These are phyloP conservation scores for Scaptomyza pallida DNA, from an alignment of 1,140 invertebrate genomes.

Conservation along the genomic window DNA sequence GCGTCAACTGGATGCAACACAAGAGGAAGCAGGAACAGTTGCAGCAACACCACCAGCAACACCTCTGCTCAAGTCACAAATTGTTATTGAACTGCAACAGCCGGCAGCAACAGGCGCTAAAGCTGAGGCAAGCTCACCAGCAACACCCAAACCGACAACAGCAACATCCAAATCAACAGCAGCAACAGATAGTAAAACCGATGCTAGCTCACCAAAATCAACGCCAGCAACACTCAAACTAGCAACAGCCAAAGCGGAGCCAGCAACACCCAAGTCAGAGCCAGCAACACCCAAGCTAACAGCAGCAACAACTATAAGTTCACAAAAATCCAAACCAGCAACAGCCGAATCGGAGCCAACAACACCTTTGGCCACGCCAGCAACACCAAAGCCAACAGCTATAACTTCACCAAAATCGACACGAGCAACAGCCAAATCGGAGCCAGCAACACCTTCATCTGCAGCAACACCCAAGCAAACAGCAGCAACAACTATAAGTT, in stretches of 20 bases:
- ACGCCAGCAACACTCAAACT: background rate
- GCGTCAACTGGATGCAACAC: conserved; percentile 38
- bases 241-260: background rate
- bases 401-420: conserved; percentile 5
- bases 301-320: conserved; percentile 7
- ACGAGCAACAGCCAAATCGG: conserved; percentile 19
- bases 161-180: conserved; percentile 16
- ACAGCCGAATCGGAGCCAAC: conserved; percentile 3
- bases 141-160: conserved; percentile 16
- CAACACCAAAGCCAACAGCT: conserved; percentile 10
- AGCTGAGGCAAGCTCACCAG: conserved; percentile 1
- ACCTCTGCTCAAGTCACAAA: conserved; percentile 2
- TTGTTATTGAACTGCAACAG: conserved; percentile 14
- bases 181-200: conserved; percentile 4
- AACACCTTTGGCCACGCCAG: conserved; percentile 7
- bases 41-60: conserved; percentile 19
- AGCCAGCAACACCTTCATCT: no score
- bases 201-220: conserved; percentile 1
- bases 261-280: background rate
- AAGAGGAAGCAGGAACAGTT: conserved; percentile 27
- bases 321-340: conserved; percentile 12
- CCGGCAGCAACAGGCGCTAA: conserved; percentile 1
- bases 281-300: conserved; percentile 15
- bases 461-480: conserved; percentile 3
- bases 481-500: conserved; percentile 17